Evolutionary conservation across 2,797 vertebrate genomes (phyloP).

Genomic region (Chelonia mydas): DNA sequence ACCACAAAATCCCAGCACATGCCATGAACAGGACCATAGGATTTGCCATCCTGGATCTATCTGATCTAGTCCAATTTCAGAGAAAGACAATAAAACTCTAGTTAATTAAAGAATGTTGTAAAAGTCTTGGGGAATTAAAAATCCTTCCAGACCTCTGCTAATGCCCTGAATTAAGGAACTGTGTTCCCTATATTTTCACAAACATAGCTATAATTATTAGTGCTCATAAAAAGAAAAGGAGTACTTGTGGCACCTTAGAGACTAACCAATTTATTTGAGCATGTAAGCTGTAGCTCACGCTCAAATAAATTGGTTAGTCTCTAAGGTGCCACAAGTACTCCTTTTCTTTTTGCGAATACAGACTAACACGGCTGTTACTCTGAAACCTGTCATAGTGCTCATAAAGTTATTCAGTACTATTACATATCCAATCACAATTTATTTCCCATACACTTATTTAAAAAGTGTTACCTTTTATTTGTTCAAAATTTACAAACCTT

Average conservation of each 20-base stretch:
- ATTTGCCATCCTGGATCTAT: neutral
- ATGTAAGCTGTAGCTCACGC: too few species aligned
- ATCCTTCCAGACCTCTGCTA: neutral
- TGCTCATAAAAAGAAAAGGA: too few species aligned
- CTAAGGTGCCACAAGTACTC: too few species aligned
- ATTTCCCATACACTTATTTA: neutral
- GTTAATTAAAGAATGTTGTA: neutral
- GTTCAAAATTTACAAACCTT: neutral
- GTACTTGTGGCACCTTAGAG: too few species aligned
- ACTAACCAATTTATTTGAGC: too few species aligned
- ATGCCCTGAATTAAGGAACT: neutral
- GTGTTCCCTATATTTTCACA: neutral
- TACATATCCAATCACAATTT: neutral
- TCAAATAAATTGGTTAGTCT: too few species aligned
- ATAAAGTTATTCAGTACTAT: neutral
- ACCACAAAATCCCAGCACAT: too few species aligned
- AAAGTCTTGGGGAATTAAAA: neutral
- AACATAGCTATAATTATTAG: neutral
- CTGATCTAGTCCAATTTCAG: neutral
- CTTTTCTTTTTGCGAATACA: too few species aligned
- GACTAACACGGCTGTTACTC: too few species aligned
- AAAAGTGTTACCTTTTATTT: too few species aligned
- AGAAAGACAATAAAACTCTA: neutral
- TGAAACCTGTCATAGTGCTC: too few species aligned
- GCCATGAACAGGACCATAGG: neutral